Evolutionary conservation across 2,888 invertebrate species (phyloP).

Genomic region (Nemotelus nigrinus): DNA sequence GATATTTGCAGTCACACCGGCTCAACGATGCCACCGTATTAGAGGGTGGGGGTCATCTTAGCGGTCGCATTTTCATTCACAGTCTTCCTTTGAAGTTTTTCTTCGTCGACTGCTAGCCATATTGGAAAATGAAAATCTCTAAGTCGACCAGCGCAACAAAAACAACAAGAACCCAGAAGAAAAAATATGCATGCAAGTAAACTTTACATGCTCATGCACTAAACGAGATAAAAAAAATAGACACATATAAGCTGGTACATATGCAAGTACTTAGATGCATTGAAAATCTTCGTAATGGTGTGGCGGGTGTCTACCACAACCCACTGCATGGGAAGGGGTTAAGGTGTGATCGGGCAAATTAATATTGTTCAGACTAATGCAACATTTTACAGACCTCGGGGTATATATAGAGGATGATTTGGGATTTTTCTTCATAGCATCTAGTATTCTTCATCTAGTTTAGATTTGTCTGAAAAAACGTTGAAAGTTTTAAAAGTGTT

Average conservation of each 20-base stretch:
- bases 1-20: conserved; percentile 14
- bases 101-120: not conserved
- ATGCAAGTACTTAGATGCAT: not conserved
- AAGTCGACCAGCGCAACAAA: not conserved
- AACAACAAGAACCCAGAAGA: conserved; percentile 8
- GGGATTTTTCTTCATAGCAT: conserved; percentile 64
- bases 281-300: conserved; percentile 2
- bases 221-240: conserved; percentile 3
- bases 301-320: conserved; percentile 15
- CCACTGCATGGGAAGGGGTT: conserved; percentile 22
- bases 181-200: conserved; percentile 41
- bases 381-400: conserved; percentile 47
- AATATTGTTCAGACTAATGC: conserved; percentile 13
- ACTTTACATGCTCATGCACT: conserved; percentile 31
- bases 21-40: not conserved
- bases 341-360: conserved; percentile 24
- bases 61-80: not conserved
- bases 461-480: conserved; percentile 32
- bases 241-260: conserved; percentile 4
- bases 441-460: conserved; percentile 56
- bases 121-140: conserved; percentile 34
- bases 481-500: no score
- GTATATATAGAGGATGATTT: conserved; percentile 64
- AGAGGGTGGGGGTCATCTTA: conserved; percentile 35
- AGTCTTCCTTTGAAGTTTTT: conserved; percentile 8